Percentiles rank a stretch among this genome's conserved stretches.
Evolutionary conservation across 2,888 invertebrate genomes (phyloP).

Genomic region (Acleris holmiana): DNA sequence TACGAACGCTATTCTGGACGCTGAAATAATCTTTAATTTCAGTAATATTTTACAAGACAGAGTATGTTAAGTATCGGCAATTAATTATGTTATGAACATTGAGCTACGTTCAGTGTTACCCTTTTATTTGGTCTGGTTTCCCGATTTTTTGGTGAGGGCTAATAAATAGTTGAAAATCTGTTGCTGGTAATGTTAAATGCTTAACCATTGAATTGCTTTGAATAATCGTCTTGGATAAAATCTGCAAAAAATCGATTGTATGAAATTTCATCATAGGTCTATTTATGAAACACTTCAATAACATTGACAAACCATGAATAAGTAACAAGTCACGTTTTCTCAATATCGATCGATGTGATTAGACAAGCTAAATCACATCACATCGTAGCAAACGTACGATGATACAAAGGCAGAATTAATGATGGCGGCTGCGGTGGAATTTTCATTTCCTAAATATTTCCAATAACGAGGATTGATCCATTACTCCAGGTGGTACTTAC

Average conservation of each 20-base stretch:
- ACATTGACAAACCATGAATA: neutral
- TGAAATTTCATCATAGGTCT: too few relatives aligned
- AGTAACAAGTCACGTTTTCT: neutral
- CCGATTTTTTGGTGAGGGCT: too few relatives aligned
- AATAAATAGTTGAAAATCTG: too few relatives aligned
- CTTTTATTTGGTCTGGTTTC: too few relatives aligned
- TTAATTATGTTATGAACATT: constrained; percentile 3
- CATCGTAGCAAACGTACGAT: neutral
- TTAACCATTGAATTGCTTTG: too few relatives aligned
- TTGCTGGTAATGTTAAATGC: too few relatives aligned
- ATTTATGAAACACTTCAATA: too few relatives aligned
- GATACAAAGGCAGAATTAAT: neutral
- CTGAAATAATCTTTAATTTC: constrained; percentile 26
- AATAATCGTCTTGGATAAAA: too few relatives aligned
- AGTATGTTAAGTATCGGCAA: constrained; percentile 4
- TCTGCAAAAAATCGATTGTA: too few relatives aligned
- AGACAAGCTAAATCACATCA: neutral
- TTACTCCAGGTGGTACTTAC: constrained; percentile 28
- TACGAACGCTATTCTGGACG: constrained; percentile 24
- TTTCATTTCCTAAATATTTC: constrained; percentile 25
- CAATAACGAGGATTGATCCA: constrained; percentile 22
- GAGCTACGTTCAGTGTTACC: too few relatives aligned
- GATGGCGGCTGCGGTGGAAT: neutral
- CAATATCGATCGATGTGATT: neutral
- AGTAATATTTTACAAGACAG: constrained; percentile 12